A percentile compares a stretch with the other conserved stretches of the same genome.
Conservation (phyloP, 2,888 invertebrate genomes). For the Ophion costatus region DNA sequence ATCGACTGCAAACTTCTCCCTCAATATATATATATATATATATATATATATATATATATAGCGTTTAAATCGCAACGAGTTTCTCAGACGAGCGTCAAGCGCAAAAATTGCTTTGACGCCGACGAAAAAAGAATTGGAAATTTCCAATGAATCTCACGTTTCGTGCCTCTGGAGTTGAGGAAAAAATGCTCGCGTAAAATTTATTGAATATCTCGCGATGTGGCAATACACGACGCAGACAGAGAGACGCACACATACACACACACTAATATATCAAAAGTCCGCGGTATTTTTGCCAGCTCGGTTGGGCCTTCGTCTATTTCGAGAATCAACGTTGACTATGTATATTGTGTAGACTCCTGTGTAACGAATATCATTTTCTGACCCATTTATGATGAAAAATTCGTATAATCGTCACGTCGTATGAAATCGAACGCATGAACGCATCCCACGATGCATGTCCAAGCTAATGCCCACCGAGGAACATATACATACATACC, state of each 20-base stretch:
- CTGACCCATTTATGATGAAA: conserved; percentile 80
- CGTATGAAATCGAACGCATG: conserved; percentile 4
- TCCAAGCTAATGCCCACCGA: not conserved
- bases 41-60: not conserved
- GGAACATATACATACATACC: not conserved
- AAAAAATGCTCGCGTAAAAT: conserved; percentile 54
- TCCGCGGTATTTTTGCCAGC: conserved; percentile 80
- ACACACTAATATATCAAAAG: conserved; percentile 44
- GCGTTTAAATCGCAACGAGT: conserved; percentile 5
- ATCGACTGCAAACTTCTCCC: not conserved
- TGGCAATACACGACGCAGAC: conserved; percentile 48
- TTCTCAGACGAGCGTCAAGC: not conserved
- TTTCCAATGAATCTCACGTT: conserved; percentile 20
- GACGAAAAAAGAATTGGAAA: conserved; percentile 1
- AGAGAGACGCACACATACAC: conserved; percentile 2
- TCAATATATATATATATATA: not conserved
- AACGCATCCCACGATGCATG: not conserved
- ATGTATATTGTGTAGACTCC: conserved; percentile 51
- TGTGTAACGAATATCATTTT: conserved; percentile 71
- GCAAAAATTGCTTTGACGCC: not conserved
- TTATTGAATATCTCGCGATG: conserved; percentile 54
- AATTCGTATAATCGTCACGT: conserved; percentile 48
- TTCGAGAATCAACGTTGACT: conserved; percentile 73
- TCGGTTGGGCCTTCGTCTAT: conserved; percentile 81
- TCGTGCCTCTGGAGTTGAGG: conserved; percentile 14